Evolutionary conservation across 2,888 invertebrate species (phyloP).

Genomic region (Bombyx huttoni): DNA sequence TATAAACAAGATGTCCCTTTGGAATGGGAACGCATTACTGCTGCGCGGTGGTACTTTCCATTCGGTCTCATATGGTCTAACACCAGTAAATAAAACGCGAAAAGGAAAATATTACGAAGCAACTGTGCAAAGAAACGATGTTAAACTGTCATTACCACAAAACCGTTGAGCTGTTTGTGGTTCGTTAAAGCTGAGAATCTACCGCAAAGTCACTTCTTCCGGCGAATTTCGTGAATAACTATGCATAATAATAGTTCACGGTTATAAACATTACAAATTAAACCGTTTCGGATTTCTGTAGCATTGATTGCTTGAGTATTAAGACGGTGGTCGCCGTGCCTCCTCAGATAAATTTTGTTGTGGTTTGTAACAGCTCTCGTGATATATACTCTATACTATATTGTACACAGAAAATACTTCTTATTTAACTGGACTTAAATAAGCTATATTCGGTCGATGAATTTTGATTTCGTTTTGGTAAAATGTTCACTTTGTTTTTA

Average conservation of each 20-base stretch:
- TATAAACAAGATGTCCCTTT: no score
- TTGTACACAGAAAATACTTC: no score
- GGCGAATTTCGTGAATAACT: conserved; percentile 29
- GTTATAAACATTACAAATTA: conserved; percentile 14
- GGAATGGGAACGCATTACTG: no score
- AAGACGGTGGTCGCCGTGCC: not conserved
- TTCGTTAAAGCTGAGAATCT: conserved; percentile 29
- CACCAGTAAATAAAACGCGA: not conserved
- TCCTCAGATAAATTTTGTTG: not conserved
- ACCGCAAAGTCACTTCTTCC: conserved; percentile 28
- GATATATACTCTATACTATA: no score
- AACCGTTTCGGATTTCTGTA: conserved; percentile 17
- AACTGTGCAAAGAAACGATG: conserved; percentile 12
- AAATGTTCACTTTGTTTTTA: no score
- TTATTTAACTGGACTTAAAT: no score
- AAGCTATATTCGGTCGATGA: no score
- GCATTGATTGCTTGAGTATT: not conserved
- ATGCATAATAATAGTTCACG: conserved; percentile 27
- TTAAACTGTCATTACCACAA: conserved; percentile 28
- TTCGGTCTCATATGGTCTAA: no score
- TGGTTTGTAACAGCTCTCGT: not conserved
- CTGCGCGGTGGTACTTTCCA: no score
- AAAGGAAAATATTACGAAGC: conserved; percentile 6
- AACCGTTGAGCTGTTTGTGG: conserved; percentile 30
- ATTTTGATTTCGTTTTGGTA: no score